These are phyloP conservation scores for Hozukius guyotensis DNA, from an alignment of 2,797 vertebrate species.

Conservation along the genomic window DNA sequence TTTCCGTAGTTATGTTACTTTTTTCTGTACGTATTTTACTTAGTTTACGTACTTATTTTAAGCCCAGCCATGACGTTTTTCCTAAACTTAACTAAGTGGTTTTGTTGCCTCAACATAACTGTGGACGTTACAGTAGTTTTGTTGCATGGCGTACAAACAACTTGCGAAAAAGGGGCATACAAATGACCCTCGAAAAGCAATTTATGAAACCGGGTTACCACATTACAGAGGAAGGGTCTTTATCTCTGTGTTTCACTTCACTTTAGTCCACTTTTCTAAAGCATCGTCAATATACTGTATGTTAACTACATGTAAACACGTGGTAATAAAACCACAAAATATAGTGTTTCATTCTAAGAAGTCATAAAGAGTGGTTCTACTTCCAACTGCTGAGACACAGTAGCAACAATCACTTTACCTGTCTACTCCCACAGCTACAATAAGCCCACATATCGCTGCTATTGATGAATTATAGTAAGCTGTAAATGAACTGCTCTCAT, in stretches of 20 bases:
- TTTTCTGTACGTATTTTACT: too few relatives aligned
- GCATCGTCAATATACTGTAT: not conserved
- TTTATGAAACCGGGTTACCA: too few relatives aligned
- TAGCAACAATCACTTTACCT: constrained; percentile 34
- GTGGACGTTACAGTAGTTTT: too few relatives aligned
- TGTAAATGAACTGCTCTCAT: constrained; percentile 44
- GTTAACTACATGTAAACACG: not conserved
- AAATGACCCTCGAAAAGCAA: too few relatives aligned
- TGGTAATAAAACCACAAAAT: not conserved
- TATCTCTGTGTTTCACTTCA: not conserved
- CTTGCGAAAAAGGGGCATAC: too few relatives aligned
- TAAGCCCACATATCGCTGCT: constrained; percentile 10
- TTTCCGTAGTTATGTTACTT: too few relatives aligned
- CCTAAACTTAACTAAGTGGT: too few relatives aligned
- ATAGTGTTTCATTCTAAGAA: not conserved
- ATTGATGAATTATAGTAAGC: constrained; percentile 32
- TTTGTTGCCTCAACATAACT: too few relatives aligned
- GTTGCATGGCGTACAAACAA: too few relatives aligned
- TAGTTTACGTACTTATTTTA: too few relatives aligned
- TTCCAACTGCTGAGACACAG: not conserved
- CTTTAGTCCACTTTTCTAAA: not conserved
- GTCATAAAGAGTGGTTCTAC: not conserved
- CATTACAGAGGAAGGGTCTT: not conserved
- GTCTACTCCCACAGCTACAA: constrained; percentile 18
- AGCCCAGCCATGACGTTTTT: too few relatives aligned